A percentile compares a stretch with the other conserved stretches of the same genome.
phyloP scores from a whole-genome alignment of 2,113 vertebrate genomes.

The Tor tambroides region DNA sequence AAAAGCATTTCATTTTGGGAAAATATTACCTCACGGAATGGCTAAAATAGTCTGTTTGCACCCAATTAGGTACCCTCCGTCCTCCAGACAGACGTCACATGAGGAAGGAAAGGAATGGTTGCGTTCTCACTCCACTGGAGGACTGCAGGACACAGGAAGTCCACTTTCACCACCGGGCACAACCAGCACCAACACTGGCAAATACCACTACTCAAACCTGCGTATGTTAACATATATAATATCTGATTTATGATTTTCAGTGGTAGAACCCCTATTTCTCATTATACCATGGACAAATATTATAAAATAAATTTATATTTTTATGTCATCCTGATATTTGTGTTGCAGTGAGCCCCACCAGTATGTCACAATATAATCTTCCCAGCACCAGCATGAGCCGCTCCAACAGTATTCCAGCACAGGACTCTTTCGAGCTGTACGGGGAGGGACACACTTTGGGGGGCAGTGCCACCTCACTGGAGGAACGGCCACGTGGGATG shows the following conservation, averaged over 20 bases:
- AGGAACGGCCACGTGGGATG: conserved; percentile 90
- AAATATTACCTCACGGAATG: neutral
- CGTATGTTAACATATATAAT: conserved; percentile 72
- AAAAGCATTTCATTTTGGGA: neutral
- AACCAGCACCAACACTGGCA: conserved; percentile 83
- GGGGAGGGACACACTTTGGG: conserved; percentile 87
- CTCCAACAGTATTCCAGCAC: conserved; percentile 96
- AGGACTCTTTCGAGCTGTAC: conserved; percentile 93
- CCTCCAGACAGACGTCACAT: conserved; percentile 89
- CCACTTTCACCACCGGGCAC: conserved; percentile 92
- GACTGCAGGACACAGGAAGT: conserved; percentile 92
- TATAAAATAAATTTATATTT: neutral
- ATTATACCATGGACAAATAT: neutral
- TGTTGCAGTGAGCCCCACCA: conserved; percentile 91
- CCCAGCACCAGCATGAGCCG: conserved; percentile 92
- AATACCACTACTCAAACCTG: conserved; percentile 96
- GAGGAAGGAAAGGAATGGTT: conserved; percentile 97
- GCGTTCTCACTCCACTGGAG: conserved; percentile 94
- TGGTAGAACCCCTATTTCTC: neutral
- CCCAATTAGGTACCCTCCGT: conserved; percentile 88
- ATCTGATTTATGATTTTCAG: neutral
- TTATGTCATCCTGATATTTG: neutral
- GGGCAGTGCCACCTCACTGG: conserved; percentile 92
- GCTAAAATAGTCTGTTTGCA: conserved; percentile 23
- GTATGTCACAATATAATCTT: conserved; percentile 87